Percentiles rank a stretch among this genome's conserved stretches.
phyloP scores from a whole-genome alignment of 2,797 vertebrate genomes.

The Stomatorhinus walkeri region DNA sequence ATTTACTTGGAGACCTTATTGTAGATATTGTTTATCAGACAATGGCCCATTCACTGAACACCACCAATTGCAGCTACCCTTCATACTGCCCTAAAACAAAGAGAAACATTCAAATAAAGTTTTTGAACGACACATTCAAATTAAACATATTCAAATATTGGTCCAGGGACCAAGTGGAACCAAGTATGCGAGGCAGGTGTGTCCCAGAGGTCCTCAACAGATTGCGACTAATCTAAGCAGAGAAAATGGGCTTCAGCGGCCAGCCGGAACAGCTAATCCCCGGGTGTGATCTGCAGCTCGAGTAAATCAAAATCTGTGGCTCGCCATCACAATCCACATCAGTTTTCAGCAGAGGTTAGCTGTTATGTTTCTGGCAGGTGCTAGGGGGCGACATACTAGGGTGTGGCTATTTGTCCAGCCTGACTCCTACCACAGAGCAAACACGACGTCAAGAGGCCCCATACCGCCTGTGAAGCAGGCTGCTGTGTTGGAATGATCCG shows the following conservation, averaged over 20 bases:
- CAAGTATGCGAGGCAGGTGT: conserved; percentile 11
- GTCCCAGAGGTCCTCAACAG: conserved; percentile 13
- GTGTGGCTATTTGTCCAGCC: neutral
- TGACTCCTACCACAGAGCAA: neutral
- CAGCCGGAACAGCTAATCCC: conserved; percentile 20
- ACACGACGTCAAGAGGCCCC: neutral
- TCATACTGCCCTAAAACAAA: neutral
- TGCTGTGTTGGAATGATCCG: neutral
- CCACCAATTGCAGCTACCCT: neutral
- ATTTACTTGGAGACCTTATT: neutral
- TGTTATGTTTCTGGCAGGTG: neutral
- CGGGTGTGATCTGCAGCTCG: neutral
- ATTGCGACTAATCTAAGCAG: conserved; percentile 17
- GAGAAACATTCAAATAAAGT: neutral
- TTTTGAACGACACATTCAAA: neutral
- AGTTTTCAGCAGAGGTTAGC: neutral
- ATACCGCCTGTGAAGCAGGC: neutral
- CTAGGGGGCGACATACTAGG: neutral
- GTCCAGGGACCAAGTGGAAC: neutral
- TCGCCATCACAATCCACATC: neutral
- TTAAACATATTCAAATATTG: conserved; percentile 8
- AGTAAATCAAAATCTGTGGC: neutral
- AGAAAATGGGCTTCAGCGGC: conserved; percentile 23
- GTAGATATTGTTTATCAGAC: neutral
- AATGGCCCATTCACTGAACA: neutral